These are phyloP conservation scores for Scaptomyza reducta DNA, from an alignment of 2,888 invertebrate genomes.

Conservation along the genomic window DNA sequence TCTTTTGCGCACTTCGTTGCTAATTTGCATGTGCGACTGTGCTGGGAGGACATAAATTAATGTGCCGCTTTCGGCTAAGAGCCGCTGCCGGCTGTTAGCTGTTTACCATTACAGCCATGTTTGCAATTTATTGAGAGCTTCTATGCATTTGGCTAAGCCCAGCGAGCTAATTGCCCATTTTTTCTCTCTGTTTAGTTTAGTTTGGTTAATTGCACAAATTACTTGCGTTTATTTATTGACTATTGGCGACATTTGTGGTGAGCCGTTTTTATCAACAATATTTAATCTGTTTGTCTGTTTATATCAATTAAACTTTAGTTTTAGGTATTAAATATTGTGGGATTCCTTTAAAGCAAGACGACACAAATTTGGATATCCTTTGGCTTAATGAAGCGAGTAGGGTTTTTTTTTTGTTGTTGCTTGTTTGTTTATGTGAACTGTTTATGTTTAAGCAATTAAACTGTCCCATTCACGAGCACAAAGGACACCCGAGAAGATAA, in stretches of 20 bases:
- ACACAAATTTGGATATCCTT: not conserved
- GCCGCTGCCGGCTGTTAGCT: constrained; percentile 26
- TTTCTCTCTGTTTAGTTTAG: constrained; percentile 12
- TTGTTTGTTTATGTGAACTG: constrained; percentile 21
- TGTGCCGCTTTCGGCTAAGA: constrained; percentile 18
- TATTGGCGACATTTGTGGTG: constrained; percentile 37
- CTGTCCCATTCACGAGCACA: constrained; percentile 48
- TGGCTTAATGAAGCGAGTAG: constrained; percentile 33
- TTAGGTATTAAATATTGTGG: not conserved
- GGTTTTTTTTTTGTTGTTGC: constrained; percentile 2
- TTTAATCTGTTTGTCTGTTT: not conserved
- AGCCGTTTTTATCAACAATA: too few relatives aligned
- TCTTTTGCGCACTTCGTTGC: constrained; percentile 40
- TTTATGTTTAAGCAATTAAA: constrained; percentile 60
- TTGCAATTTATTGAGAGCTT: constrained; percentile 60
- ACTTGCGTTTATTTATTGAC: constrained; percentile 64
- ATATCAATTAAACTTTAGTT: not conserved
- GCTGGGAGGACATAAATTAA: constrained; percentile 64
- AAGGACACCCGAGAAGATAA: constrained; percentile 48
- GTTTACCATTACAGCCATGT: constrained; percentile 35
- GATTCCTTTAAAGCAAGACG: not conserved
- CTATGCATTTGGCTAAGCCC: constrained; percentile 49
- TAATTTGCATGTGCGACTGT: constrained; percentile 76
- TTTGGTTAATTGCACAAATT: constrained; percentile 66
- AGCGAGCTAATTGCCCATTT: constrained; percentile 47